Evolutionary conservation across 2,888 invertebrate genomes (phyloP).

Genomic region (Busseola fusca): DNA sequence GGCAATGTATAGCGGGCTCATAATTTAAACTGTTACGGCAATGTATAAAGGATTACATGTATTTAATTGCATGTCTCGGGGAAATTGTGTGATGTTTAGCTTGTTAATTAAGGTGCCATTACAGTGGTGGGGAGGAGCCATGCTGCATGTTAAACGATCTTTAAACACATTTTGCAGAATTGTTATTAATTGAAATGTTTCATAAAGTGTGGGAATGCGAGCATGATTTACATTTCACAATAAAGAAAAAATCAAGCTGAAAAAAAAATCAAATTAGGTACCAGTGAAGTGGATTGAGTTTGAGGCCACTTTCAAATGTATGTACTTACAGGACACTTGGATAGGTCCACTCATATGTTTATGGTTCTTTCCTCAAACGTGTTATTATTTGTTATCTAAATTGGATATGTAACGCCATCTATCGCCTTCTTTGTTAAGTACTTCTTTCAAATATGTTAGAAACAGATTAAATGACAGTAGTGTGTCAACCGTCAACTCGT

Average conservation of each 20-base stretch:
- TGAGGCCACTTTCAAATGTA: not conserved
- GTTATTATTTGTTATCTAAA: too few species aligned
- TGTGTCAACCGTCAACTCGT: too few species aligned
- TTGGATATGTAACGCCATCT: too few species aligned
- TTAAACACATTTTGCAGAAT: not conserved
- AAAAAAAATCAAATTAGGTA: not conserved
- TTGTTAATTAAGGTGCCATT: not conserved
- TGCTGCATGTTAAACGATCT: not conserved
- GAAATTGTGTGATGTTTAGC: conserved; percentile 11
- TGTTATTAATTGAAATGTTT: not conserved
- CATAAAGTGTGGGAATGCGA: too few species aligned
- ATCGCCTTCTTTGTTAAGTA: too few species aligned
- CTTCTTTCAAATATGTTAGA: too few species aligned
- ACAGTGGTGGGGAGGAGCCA: not conserved
- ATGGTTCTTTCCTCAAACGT: not conserved
- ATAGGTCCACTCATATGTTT: not conserved
- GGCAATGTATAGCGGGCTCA: conserved; percentile 24
- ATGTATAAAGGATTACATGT: conserved; percentile 12
- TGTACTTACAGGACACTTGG: too few species aligned
- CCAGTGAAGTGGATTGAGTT: not conserved
- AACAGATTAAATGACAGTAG: too few species aligned
- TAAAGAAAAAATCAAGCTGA: not conserved
- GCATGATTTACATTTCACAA: not conserved
- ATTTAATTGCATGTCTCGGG: conserved; percentile 16
- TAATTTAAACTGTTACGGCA: conserved; percentile 30